Conservation (phyloP, 2,113 vertebrate species). For the Columbina picui region DNA sequence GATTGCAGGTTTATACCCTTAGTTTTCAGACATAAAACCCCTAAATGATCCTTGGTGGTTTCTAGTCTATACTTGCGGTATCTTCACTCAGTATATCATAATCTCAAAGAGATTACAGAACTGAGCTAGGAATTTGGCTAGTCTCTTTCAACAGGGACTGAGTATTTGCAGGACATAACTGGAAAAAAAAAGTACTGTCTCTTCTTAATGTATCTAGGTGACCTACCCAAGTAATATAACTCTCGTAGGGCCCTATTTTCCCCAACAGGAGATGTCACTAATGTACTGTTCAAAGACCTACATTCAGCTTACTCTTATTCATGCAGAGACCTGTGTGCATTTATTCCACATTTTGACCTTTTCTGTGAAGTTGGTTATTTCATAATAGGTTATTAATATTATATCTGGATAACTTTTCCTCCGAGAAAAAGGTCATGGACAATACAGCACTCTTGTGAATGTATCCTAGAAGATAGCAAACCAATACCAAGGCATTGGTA, state of each 20-base stretch:
- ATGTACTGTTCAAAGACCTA: neutral
- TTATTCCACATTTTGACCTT: constrained; percentile 33
- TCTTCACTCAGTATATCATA: neutral
- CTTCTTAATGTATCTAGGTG: neutral
- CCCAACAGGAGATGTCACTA: neutral
- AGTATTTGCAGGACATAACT: neutral
- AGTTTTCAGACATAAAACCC: neutral
- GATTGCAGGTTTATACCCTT: neutral
- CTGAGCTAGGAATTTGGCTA: neutral
- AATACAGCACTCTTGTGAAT: neutral
- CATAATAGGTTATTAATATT: constrained; percentile 23
- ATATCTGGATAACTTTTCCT: neutral
- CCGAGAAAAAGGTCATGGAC: neutral
- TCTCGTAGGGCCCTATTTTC: neutral
- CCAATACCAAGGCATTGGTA: neutral
- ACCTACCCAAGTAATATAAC: neutral
- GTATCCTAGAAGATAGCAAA: neutral
- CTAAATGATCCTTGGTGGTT: constrained; percentile 1
- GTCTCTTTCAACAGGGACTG: neutral
- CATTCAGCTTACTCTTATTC: neutral
- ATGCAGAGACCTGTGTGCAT: neutral
- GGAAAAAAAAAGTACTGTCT: neutral
- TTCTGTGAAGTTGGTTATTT: constrained; percentile 26
- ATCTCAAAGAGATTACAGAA: neutral
- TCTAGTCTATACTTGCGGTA: neutral